Percentiles rank a stretch among this genome's conserved stretches.
Conservation (phyloP, 2,888 invertebrate species). For the Petrophora chlorosata region DNA sequence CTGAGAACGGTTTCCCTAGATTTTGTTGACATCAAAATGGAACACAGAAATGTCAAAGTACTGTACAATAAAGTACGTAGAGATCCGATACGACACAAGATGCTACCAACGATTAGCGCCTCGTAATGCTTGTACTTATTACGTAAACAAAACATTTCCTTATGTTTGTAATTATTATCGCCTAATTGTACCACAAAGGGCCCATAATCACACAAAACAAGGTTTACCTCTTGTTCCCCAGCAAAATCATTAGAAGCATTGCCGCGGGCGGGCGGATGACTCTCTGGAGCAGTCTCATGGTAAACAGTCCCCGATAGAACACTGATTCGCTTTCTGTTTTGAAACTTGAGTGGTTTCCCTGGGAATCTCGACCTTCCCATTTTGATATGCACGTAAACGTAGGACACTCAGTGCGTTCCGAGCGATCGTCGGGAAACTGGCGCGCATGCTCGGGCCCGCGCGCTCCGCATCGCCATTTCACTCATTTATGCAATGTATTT, state of each 20-base stretch:
- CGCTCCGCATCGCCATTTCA: conserved; percentile 83
- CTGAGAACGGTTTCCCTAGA: too few relatives aligned
- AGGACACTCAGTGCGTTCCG: conserved; percentile 82
- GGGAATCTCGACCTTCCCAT: conserved; percentile 94
- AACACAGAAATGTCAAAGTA: conserved; percentile 69
- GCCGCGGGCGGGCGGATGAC: conserved; percentile 73
- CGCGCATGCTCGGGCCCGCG: conserved; percentile 83
- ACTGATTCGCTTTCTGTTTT: conserved; percentile 93
- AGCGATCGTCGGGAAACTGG: conserved; percentile 77
- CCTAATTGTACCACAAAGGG: conserved; percentile 46
- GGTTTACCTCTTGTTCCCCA: conserved; percentile 80
- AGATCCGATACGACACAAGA: conserved; percentile 45
- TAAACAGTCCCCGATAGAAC: conserved; percentile 87
- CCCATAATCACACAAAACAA: conserved; percentile 44
- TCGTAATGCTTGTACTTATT: conserved; percentile 64
- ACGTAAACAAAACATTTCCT: conserved; percentile 77
- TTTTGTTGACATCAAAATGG: conserved; percentile 68
- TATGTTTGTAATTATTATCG: conserved; percentile 49
- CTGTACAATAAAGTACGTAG: conserved; percentile 39
- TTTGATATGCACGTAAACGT: conserved; percentile 83
- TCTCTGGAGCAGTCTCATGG: conserved; percentile 76
- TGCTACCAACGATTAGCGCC: conserved; percentile 51
- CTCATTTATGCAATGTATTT: conserved; percentile 81
- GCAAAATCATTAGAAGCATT: conserved; percentile 73
- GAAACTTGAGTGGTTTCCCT: conserved; percentile 94